Conservation (phyloP, 2,113 vertebrate species). For the Antechinus stuartii region DNA sequence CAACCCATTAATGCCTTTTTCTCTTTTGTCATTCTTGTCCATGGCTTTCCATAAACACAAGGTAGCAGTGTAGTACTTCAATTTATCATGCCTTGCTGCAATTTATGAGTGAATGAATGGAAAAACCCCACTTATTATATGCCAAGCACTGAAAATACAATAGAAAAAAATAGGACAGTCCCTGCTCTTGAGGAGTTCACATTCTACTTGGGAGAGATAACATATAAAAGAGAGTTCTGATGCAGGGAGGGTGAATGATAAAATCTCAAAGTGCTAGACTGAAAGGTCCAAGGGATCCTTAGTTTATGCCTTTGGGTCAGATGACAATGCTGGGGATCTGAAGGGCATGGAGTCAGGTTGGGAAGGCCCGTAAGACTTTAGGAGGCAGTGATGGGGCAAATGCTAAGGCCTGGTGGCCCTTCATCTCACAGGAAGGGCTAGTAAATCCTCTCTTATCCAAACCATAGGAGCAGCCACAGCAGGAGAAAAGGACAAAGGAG, state of each 20-base stretch:
- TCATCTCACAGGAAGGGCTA: not conserved
- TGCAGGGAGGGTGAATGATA: not conserved
- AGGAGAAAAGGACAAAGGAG: not conserved
- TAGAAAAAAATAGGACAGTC: not conserved
- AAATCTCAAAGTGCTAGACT: not conserved
- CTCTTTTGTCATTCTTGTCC: not conserved
- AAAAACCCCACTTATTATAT: not conserved
- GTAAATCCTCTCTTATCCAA: not conserved
- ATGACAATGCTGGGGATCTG: not conserved
- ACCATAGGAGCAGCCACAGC: not conserved
- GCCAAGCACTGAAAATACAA: not conserved
- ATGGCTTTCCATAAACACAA: not conserved
- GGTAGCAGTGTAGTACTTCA: not conserved
- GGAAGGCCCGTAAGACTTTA: not conserved
- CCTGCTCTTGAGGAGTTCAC: not conserved
- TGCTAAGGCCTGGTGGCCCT: not conserved
- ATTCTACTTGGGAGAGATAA: not conserved
- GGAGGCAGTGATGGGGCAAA: not conserved
- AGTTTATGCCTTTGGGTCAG: not conserved
- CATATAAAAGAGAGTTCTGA: not conserved
- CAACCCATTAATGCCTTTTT: not conserved
- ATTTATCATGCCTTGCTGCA: not conserved
- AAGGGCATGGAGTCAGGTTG: not conserved
- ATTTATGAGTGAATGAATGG: constrained; percentile 22
- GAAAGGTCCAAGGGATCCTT: not conserved